These are phyloP conservation scores for Smutsia gigantea DNA, from an alignment of 2,797 vertebrate species.

Conservation along the genomic window DNA sequence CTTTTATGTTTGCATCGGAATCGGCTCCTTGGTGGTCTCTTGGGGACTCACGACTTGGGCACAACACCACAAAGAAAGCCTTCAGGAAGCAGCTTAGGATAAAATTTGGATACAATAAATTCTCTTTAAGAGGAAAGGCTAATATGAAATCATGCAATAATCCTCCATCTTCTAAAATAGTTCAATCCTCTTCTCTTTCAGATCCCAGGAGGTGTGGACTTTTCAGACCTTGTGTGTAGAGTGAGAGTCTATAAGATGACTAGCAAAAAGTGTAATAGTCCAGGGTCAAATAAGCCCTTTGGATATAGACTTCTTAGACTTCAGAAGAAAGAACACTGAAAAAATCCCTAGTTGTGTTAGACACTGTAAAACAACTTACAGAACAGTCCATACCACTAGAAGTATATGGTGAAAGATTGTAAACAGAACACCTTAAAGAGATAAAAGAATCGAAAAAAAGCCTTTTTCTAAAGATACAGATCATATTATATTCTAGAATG, in stretches of 20 bases:
- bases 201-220: background rate
- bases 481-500: background rate
- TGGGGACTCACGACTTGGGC: too few relatives aligned
- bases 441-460: background rate
- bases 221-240: background rate
- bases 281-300: background rate
- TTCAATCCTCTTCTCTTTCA: conserved; percentile 39
- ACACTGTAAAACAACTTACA: conserved; percentile 25
- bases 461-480: background rate
- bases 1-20: too few relatives aligned
- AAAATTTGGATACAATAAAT: background rate
- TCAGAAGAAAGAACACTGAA: conserved; percentile 24
- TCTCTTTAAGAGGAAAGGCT: conserved; percentile 32
- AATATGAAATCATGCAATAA: background rate
- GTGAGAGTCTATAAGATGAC: background rate
- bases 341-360: background rate
- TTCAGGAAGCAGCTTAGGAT: background rate
- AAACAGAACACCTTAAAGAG: conserved; percentile 9
- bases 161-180: background rate
- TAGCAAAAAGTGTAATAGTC: background rate
- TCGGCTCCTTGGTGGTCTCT: too few relatives aligned
- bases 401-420: background rate
- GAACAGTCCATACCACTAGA: background rate
- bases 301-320: background rate
- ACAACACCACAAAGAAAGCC: background rate